Evolutionary conservation across 1,140 invertebrate genomes (phyloP), one percentile per base, ranked within the genome.

Genomic region (Trichoplusia ni): DNA sequence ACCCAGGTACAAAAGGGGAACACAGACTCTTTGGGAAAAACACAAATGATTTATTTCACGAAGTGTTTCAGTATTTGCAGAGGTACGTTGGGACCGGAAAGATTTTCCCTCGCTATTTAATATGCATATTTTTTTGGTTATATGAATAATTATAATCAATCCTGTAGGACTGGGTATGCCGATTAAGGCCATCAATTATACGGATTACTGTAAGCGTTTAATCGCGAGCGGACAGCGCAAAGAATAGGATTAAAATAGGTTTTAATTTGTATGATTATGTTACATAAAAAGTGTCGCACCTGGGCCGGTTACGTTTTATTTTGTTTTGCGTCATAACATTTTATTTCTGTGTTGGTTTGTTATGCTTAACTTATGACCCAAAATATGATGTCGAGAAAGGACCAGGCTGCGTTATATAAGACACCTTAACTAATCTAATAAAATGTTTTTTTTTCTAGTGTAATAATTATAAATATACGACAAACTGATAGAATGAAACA

Each of bases 111-210:
- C 11, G 21, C 29, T 54, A 46, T 61, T 47, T 64, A 61, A 64
- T 54, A 61, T 69, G 59, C 49, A 62, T 62, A 62, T 51, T 67
- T 60, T 58, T 62, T n/a, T n/a, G n/a, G n/a, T n/a, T n/a, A n/a
- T n/a, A n/a, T n/a, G 38, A 31, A 58, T 58, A 58, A 42, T 53
- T 44, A 51, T 63, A 53, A 63, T 63, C 47, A 54, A 44, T 53
- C 25, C 37, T 31, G 33, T 44, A n/a, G n/a, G 44, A 3, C 31
- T 23, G 47, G 35, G 35, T 8, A 13, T 19, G 9, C 35, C 25
- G 60, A 63, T 63, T 63, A 63, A 33, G 25, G 23, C 35, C 46
- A 51, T 62, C 44, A 40, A 61, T 61, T 61, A 49, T 14, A 19
- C n/a, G 37, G 54, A 58, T 58, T 61, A 49, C 44, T 23, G 58